Evolutionary conservation across 2,888 invertebrate species (phyloP), one percentile per base, ranked within the genome.

Genomic region (Andrena chrysosceles): DNA sequence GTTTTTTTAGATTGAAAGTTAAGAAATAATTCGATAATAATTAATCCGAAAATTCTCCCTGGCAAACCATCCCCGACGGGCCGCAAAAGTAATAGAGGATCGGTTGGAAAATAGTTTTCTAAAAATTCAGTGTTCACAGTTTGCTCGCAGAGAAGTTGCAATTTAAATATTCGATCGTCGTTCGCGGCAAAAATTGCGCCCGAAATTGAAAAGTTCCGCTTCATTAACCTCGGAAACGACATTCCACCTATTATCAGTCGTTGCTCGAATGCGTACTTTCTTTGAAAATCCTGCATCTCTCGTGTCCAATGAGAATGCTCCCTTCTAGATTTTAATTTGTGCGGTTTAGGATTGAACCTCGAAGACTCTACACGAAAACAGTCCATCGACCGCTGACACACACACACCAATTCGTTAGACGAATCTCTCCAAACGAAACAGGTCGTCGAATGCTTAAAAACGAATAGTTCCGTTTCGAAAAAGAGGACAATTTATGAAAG

Each of bases 231-330:
- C 48, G 54, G 68, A 66, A 69, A 70, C 64, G 60, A 70, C 77
- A 56, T 66, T 73, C 68, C 49, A 56, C 60, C 59, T 8, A 33
- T 33, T 54, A 7, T 10, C 48, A 60, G 42, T 54, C 26, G 54
- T 71, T 20, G n/a, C 23, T 20, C 56, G 56, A 56, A 56, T 56
- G 66, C 68, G 52, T 77, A 74, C 77, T 81, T 83, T 77, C 81
- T 59, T 77, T 56, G 33, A 31, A 66, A 49, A 60, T 52, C 23
- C 31, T 33, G 56, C 49, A n/a, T 49, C 13, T 10, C 29, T 62
- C 56, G 66, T 13, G 16, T 23, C 16, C 59, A 31, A 69, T 48
- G 68, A 72, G 54, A 52, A 59, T 64, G 33, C 10, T n/a, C 33
- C 20, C 26, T 8, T 49, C 56, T 31, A n/a, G 4, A n/a, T 60